Evolutionary conservation across 2,797 vertebrate genomes (phyloP).

Genomic region (Bradypodion ventrale): DNA sequence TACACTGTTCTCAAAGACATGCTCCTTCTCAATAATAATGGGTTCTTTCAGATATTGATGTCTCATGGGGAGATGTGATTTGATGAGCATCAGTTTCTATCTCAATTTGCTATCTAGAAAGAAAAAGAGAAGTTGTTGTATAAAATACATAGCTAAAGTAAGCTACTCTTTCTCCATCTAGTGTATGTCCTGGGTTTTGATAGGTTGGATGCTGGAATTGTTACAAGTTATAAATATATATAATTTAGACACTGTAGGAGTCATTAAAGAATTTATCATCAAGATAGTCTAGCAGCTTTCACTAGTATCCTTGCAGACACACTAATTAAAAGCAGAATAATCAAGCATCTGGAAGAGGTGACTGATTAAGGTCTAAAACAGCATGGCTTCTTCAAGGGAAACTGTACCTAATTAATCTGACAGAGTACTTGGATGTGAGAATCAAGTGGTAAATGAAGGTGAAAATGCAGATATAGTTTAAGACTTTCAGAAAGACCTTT

Average conservation of each 20-base stretch:
- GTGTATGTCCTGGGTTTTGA: background rate
- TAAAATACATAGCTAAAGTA: background rate
- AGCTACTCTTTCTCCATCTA: background rate
- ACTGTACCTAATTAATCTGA: constrained; percentile 26
- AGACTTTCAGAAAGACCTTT: constrained; percentile 8
- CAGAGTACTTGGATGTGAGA: constrained; percentile 6
- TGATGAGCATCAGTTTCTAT: constrained; percentile 22
- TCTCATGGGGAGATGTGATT: background rate
- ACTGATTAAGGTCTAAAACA: constrained; percentile 36
- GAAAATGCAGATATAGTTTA: constrained; percentile 1
- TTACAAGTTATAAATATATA: background rate
- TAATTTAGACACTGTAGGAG: background rate
- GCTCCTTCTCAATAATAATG: constrained; percentile 4
- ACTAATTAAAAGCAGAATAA: constrained; percentile 35
- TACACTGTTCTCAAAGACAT: background rate
- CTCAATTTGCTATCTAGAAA: constrained; percentile 1
- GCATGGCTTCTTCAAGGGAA: constrained; percentile 10
- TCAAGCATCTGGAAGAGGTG: constrained; percentile 34
- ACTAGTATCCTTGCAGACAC: background rate
- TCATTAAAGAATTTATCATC: background rate
- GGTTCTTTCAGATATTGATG: background rate
- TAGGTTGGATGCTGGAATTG: background rate
- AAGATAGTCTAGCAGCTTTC: background rate
- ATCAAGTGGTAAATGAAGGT: constrained; percentile 25
- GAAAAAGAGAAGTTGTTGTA: constrained; percentile 7